These are phyloP conservation scores for Caenorhabditis remanei DNA, from an alignment of 1,140 invertebrate species.

Conservation along the genomic window DNA sequence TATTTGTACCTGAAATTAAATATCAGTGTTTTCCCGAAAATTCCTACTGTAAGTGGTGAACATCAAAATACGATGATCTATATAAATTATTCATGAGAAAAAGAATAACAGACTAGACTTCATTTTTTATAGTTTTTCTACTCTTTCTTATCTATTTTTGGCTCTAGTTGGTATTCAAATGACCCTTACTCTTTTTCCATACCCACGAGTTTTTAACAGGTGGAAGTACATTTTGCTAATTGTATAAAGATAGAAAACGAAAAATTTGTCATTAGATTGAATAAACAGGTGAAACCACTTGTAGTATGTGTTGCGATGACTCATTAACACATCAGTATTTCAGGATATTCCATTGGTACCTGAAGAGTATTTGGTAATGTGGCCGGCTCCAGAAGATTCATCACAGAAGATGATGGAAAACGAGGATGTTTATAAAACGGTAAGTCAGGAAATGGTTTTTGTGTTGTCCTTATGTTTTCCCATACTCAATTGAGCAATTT, in stretches of 20 bases:
- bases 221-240: neutral
- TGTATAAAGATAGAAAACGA: neutral
- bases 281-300: neutral
- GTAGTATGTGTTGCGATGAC: neutral
- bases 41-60: neutral
- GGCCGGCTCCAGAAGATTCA: neutral
- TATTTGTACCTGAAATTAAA: too few species aligned
- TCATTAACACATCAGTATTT: neutral
- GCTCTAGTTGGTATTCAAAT: neutral
- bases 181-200: neutral
- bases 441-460: neutral
- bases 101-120: neutral
- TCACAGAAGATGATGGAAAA: neutral
- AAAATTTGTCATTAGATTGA: neutral
- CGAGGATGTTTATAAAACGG: neutral
- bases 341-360: slow-evolving; percentile 29
- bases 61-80: neutral
- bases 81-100: neutral
- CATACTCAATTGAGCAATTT: neutral
- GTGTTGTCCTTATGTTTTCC: neutral
- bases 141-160: neutral
- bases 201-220: slow-evolving; percentile 13
- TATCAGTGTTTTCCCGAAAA: too few species aligned
- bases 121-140: too few species aligned
- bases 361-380: slow-evolving; percentile 21